phyloP scores from a whole-genome alignment of 2,113 vertebrate genomes.

The Microcebus griseorufus region DNA sequence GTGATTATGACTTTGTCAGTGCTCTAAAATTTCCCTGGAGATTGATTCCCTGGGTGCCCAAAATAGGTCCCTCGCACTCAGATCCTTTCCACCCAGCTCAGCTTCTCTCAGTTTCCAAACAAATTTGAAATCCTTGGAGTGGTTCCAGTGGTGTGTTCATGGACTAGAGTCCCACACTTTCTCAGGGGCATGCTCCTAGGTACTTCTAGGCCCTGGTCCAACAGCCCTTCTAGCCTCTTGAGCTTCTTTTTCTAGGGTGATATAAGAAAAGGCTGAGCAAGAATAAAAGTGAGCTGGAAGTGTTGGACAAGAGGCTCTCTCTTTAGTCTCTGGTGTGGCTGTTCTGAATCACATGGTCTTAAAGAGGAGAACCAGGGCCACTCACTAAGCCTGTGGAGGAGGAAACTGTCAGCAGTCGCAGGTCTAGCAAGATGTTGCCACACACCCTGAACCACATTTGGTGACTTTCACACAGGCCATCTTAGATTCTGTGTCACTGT shows the following conservation, averaged over 20 bases:
- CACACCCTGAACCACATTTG: neutral
- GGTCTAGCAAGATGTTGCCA: neutral
- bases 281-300: neutral
- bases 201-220: too few relatives aligned
- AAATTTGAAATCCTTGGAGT: neutral
- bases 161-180: neutral
- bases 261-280: neutral
- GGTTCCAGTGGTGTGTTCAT: neutral
- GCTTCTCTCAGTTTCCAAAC: conserved; percentile 44
- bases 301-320: neutral
- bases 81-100: conserved; percentile 9
- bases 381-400: neutral
- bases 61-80: conserved; percentile 45
- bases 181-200: neutral
- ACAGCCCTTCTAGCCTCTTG: neutral
- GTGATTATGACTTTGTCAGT: neutral
- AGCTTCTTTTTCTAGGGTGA: neutral
- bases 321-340: neutral
- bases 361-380: neutral
- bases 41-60: neutral
- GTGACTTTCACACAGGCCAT: neutral
- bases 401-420: neutral
- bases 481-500: neutral
- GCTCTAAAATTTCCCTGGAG: conserved; percentile 37
- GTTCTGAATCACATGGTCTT: neutral